A percentile compares a stretch with the other conserved stretches of the same genome.
phyloP scores from a whole-genome alignment of 1,140 invertebrate genomes.

The Ceratina calcarata region DNA sequence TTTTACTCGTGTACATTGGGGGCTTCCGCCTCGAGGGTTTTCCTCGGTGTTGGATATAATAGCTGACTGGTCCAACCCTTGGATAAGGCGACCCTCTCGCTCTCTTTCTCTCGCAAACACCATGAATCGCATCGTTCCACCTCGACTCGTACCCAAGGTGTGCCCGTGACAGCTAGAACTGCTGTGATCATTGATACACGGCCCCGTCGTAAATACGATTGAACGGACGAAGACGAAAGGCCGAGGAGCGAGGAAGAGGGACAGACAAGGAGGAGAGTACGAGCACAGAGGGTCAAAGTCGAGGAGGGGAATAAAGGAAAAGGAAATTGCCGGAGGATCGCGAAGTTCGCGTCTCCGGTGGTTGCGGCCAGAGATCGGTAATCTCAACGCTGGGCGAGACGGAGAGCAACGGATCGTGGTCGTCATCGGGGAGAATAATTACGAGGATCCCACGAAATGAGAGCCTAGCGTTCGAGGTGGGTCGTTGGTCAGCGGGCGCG shows the following conservation, averaged over 20 bases:
- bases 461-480: slow-evolving; percentile 58
- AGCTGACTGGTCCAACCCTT: slow-evolving; percentile 66
- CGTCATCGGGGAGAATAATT: slow-evolving; percentile 50
- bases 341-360: slow-evolving; percentile 24
- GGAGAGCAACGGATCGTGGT: slow-evolving; percentile 20
- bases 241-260: neutral
- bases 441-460: slow-evolving; percentile 50
- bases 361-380: neutral
- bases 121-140: slow-evolving; percentile 36
- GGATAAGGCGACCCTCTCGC: slow-evolving; percentile 33
- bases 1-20: slow-evolving; percentile 15
- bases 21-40: slow-evolving; percentile 36
- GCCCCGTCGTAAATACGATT: neutral
- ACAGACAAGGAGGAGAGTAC: neutral
- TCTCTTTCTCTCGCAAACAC: slow-evolving; percentile 14
- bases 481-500: slow-evolving; percentile 54
- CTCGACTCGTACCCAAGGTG: slow-evolving; percentile 35
- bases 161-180: slow-evolving; percentile 22
- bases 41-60: slow-evolving; percentile 67
- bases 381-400: slow-evolving; percentile 46
- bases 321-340: slow-evolving; percentile 27
- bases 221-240: slow-evolving; percentile 8
- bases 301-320: neutral
- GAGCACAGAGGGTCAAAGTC: neutral
- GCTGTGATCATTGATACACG: slow-evolving; percentile 1